Evolutionary conservation across 2,113 vertebrate species (phyloP), one percentile per base, ranked within the genome.

Genomic region (Leucopternis melanops): DNA sequence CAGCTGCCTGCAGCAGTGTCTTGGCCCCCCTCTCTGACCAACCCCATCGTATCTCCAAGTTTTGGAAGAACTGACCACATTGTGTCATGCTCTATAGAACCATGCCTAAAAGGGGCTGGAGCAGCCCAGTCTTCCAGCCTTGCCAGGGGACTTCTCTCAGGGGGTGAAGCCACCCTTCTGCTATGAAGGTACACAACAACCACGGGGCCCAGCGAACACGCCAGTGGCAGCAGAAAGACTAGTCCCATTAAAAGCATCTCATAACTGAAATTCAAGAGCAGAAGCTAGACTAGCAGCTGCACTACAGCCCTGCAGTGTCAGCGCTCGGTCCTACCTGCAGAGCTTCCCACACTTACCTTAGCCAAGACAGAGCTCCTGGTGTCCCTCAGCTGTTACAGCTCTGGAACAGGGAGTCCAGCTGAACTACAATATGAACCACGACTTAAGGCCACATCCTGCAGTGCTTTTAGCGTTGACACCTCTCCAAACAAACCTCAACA

Each of bases 171-270:
- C 32, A 55, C 40, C 32, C 22, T 49, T 55, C n/a, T 34, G 12
- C 31, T 55, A 5, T 42, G 38, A 83, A 83, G 36, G 11, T n/a
- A 16, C 36, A 26, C 10, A 52, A 26, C 20, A 49, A 66, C 13
- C 45, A 27, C 13, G 13, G 3, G 0, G 10, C 58, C 26, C 49
- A 78, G 36, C 1, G 0, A 63, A 50, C n/a, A 14, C 11, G 20
- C 23, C 27, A 65, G 38, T 31, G 29, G 17, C 50, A 47, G 23
- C 65, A 47, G 45, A 78, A 80, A 72, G 25, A 23, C 12, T 8
- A 36, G 23, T 40, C 38, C 29, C 66, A 8, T 45, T 52, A n/a
- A 92, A 78, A 59, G 12, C 29, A 78, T 32, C 65, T 72, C 45
- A 12, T 19, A 47, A 40, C 11, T 32, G 52, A 72, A 57, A 54